phyloP scores from a whole-genome alignment of 2,113 vertebrate genomes.

The Mustelus asterias region DNA sequence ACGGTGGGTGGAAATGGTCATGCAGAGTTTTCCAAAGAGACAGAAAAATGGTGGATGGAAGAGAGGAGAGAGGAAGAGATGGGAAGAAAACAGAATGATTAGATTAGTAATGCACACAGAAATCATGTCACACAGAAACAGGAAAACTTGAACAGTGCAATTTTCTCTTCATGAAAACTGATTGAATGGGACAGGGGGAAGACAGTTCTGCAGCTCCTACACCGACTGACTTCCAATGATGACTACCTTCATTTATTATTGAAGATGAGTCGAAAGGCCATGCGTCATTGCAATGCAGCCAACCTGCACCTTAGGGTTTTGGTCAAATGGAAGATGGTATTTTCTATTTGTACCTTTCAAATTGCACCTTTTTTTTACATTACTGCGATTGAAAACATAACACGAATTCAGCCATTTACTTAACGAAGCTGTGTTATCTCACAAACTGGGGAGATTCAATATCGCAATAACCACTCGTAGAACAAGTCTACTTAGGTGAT shows the following conservation, averaged over 20 bases:
- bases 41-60: neutral
- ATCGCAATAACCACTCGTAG: neutral
- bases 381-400: neutral
- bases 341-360: neutral
- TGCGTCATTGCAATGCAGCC: neutral
- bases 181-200: neutral
- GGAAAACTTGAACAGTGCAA: neutral
- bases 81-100: slow-evolving; percentile 4
- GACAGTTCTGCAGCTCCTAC: neutral
- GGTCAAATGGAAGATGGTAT: neutral
- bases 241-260: neutral
- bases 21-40: slow-evolving; percentile 9
- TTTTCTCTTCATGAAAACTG: neutral
- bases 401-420: neutral
- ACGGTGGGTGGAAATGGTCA: neutral
- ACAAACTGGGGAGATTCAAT: neutral
- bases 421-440: neutral
- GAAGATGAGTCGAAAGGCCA: neutral
- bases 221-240: neutral
- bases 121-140: neutral
- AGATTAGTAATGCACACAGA: neutral
- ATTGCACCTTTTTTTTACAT: neutral
- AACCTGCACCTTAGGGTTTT: neutral
- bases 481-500: neutral
- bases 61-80: neutral